Base-by-base conservation (phyloP, 2,888 invertebrate species). In the Polymixis lichenea region DNA sequence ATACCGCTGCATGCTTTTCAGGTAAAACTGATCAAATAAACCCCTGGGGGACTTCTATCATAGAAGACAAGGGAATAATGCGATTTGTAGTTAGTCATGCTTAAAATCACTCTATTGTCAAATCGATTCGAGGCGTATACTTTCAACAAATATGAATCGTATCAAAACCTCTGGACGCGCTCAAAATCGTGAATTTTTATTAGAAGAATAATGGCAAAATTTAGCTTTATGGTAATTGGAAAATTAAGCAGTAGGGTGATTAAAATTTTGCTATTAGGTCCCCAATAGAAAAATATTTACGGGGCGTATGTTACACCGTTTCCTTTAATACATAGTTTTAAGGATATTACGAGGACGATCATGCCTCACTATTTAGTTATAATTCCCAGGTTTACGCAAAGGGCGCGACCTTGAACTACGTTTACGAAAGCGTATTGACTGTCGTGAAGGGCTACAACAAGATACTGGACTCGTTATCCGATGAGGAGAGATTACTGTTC, bases 361-460 rank as follows among this genome's bases (percentile, higher is more conserved):
- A 22, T 43, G 17, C 15, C 1, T 64, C 7, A 32, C 43, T 32
- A 28, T 68, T 25, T 25, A 19, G 56, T 28, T 5, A 19, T 25
- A 9, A 51, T 49, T 46, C 66, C 68, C 93, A 97, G 91, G 96
- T 98, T 0, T 98, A 97, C 89, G 91, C 94, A 80, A 98, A 97
- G 87, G 97, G 97, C 83, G 96, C 97, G 43, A 97, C 94, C 0
- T 91, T 98, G 11, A 96, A 96, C 78, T 97, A 97, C 78, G 97
- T 98, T 0, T 98, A 97, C 86, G 98, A 98, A 87, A 98, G 97
- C 86, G 98, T 98, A 0, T 88, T 98, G 43, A 97, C 97, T 0
- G 97, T 98, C 0, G 98, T 98, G 0, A 96, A 97, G 65, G 97
- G 98, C 51, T 98, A 98, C 92, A 98, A 98, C 92, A 97, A 97